Evolutionary conservation across 2,797 vertebrate genomes (phyloP).

Genomic region (Lophotriccus pileatus): DNA sequence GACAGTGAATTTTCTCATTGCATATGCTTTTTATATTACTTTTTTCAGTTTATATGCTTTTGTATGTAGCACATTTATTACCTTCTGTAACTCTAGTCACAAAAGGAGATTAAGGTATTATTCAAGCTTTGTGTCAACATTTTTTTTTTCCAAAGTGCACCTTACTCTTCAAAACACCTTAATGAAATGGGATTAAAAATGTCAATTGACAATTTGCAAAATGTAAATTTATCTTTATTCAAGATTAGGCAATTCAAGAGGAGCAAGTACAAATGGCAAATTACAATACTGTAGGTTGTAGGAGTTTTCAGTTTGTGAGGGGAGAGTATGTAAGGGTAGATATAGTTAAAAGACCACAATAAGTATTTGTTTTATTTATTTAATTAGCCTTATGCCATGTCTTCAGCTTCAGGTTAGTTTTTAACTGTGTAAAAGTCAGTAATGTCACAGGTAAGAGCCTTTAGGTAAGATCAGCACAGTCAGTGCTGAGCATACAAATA

Average conservation of each 20-base stretch:
- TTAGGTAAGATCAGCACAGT: neutral
- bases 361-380: neutral
- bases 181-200: neutral
- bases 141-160: neutral
- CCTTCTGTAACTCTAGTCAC: neutral
- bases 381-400: neutral
- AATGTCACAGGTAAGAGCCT: neutral
- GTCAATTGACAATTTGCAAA: neutral
- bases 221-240: neutral
- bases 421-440: neutral
- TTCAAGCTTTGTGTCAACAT: neutral
- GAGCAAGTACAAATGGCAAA: neutral
- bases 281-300: neutral
- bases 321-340: neutral
- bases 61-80: neutral
- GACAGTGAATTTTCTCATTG: neutral
- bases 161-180: neutral
- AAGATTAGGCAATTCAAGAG: neutral
- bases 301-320: neutral
- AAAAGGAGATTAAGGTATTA: neutral
- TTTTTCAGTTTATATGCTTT: neutral
- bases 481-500: neutral
- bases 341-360: neutral
- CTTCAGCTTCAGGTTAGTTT: neutral
- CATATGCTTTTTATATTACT: neutral